Percentiles rank a stretch among this genome's conserved stretches.
Conservation (phyloP, 2,888 invertebrate genomes). For the Polymixis lichenea region DNA sequence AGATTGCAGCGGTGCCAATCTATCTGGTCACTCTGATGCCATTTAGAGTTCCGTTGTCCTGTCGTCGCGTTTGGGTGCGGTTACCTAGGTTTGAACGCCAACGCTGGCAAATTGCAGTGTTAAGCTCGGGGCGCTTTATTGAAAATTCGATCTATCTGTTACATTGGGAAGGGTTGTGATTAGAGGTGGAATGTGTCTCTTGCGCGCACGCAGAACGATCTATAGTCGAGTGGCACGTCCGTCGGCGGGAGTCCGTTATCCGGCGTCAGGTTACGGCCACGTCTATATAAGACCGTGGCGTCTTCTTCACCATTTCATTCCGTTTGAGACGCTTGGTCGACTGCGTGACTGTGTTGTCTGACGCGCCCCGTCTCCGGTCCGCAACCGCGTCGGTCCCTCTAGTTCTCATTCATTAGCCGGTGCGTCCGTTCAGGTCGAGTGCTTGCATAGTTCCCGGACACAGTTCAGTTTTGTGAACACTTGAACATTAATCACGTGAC, state of each 20-base stretch:
- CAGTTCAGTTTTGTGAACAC: conserved; percentile 85
- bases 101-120: conserved; percentile 86
- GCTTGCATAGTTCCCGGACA: conserved; percentile 81
- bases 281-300: conserved; percentile 90
- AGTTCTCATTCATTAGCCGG: conserved; percentile 71
- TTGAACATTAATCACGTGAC: conserved; percentile 82
- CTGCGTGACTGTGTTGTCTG: conserved; percentile 78
- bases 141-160: conserved; percentile 89
- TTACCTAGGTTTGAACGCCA: conserved; percentile 77
- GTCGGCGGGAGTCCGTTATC: conserved; percentile 87
- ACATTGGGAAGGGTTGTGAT: conserved; percentile 78
- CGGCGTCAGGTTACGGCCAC: conserved; percentile 90
- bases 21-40: conserved; percentile 72
- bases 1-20: conserved; percentile 59
- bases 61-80: conserved; percentile 76
- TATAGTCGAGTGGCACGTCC: conserved; percentile 75
- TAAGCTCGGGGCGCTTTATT: conserved; percentile 88
- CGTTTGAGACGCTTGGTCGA: conserved; percentile 86
- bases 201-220: conserved; percentile 77
- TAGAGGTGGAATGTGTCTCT: conserved; percentile 73
- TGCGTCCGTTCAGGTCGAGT: conserved; percentile 81
- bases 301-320: conserved; percentile 90
- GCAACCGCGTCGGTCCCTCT: conserved; percentile 76
- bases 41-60: conserved; percentile 84
- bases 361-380: conserved; percentile 75